Percentiles rank a stretch among this genome's conserved stretches.
Conservation (phyloP, 1,140 invertebrate genomes). For the Coelopa frigida region DNA sequence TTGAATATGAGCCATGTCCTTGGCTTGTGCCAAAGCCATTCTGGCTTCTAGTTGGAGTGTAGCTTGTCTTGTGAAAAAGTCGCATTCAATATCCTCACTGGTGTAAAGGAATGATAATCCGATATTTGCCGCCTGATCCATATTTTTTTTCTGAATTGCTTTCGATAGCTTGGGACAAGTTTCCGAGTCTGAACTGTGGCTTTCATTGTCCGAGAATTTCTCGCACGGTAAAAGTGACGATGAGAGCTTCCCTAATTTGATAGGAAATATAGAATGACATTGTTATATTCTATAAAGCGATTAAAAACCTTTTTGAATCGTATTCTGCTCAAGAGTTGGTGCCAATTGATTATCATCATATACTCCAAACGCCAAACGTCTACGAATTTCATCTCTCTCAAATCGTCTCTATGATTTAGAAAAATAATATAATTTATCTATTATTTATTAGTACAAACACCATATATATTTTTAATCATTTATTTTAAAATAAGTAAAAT, state of each 20-base stretch:
- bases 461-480: too few relatives aligned
- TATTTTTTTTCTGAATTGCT: constrained; percentile 11
- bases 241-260: constrained; percentile 13
- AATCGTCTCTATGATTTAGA: too few relatives aligned
- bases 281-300: constrained; percentile 80
- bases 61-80: constrained; percentile 75
- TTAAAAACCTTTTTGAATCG: too few relatives aligned
- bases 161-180: constrained; percentile 36
- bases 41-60: constrained; percentile 82
- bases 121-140: constrained; percentile 12
- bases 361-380: too few relatives aligned
- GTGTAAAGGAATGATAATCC: constrained; percentile 43
- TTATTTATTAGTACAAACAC: too few relatives aligned
- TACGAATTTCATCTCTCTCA: too few relatives aligned
- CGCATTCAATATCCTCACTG: constrained; percentile 49
- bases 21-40: constrained; percentile 81
- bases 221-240: constrained; percentile 8
- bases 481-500: too few relatives aligned
- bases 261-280: constrained; percentile 53
- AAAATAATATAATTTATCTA: too few relatives aligned
- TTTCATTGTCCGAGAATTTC: constrained; percentile 63
- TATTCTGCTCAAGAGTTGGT: too few relatives aligned
- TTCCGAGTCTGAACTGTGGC: constrained; percentile 62
- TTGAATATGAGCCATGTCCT: constrained; percentile 88
- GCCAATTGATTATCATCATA: too few relatives aligned